Percentiles rank a stretch among this genome's conserved stretches.
Conservation (phyloP, 2,888 invertebrate species). For the Andrena bucephala region DNA sequence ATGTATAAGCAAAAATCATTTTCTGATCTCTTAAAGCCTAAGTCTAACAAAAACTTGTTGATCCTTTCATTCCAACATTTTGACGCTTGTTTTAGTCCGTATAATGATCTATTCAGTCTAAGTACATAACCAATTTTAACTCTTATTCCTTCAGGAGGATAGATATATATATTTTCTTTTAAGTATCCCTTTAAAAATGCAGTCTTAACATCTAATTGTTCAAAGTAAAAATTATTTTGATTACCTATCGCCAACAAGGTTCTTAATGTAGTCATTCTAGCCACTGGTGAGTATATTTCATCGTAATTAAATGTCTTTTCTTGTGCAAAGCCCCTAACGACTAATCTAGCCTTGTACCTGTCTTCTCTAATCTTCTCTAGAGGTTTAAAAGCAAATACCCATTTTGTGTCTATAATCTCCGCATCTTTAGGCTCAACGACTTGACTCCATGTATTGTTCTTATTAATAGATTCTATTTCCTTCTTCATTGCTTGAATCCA, state of each 20-base stretch:
- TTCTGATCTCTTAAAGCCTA: background rate
- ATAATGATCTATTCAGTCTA: background rate
- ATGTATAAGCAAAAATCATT: background rate
- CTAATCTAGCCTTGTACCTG: constrained; percentile 68
- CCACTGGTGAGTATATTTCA: constrained; percentile 75
- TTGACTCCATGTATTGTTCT: constrained; percentile 54
- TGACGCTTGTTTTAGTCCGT: background rate
- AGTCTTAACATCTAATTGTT: constrained; percentile 66
- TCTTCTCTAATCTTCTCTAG: constrained; percentile 69
- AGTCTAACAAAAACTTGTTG: background rate
- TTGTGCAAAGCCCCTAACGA: constrained; percentile 73
- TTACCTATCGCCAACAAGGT: constrained; percentile 69
- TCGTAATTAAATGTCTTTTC: constrained; percentile 67
- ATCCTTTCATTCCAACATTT: constrained; percentile 1
- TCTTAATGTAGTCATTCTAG: constrained; percentile 70
- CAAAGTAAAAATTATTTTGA: constrained; percentile 63
- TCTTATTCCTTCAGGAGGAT: no score
- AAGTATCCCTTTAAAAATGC: constrained; percentile 59
- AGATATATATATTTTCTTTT: background rate
- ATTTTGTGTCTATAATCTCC: constrained; percentile 63
- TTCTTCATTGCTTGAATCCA: constrained; percentile 26
- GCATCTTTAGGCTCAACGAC: constrained; percentile 6
- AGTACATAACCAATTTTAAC: no score
- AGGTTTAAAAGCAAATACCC: constrained; percentile 71
- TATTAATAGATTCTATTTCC: constrained; percentile 58